Base-by-base conservation (phyloP, 2,888 invertebrate species). In the Pseudolycoriella hygida region DNA sequence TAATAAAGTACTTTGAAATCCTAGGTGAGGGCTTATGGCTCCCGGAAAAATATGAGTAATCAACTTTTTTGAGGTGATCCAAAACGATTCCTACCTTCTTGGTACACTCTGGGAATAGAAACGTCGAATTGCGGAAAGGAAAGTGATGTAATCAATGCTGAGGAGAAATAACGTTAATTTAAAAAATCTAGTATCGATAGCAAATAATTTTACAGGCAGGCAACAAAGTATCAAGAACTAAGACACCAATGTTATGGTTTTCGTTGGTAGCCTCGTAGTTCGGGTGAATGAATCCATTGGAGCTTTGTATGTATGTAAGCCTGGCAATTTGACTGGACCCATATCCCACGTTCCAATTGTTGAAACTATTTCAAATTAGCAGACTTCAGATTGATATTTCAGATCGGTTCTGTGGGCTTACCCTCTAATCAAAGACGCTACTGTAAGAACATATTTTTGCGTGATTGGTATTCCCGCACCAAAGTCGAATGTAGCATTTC, bases 401-500 rank as follows among this genome's bases (percentile, higher is more conserved):
- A n/a, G n/a, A n/a, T n/a, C n/a, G n/a, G n/a, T n/a, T n/a, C n/a
- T n/a, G n/a, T n/a, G n/a, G n/a, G n/a, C n/a, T 14, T 34, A 34
- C 34, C 34, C 34, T 34, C 17, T 38, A 14, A 25, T 18, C 17
- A 38, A 18, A 14, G 20, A 12, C 3, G 12, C 20, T 25, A 14
- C 20, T 39, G 34, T 41, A 20, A 44, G 41, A 25, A 41, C 41
- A 43, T 14, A 25, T 25, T 25, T 25, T 25, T 8, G 4, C 25
- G 25, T 25, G 25, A 25, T 25, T 8, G 25, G 25, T 6, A 25
- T 25, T 25, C 25, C 25, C 8, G 25, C 25, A 25, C 25, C 25
- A 25, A 25, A 25, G 25, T 4, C 25, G 8, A 25, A 25, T 25
- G 25, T 25, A 25, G 4, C 8, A 25, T 25, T 25, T 6, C 25